Conservation (phyloP, 2,888 invertebrate species). For the Sphinx pinastri region DNA sequence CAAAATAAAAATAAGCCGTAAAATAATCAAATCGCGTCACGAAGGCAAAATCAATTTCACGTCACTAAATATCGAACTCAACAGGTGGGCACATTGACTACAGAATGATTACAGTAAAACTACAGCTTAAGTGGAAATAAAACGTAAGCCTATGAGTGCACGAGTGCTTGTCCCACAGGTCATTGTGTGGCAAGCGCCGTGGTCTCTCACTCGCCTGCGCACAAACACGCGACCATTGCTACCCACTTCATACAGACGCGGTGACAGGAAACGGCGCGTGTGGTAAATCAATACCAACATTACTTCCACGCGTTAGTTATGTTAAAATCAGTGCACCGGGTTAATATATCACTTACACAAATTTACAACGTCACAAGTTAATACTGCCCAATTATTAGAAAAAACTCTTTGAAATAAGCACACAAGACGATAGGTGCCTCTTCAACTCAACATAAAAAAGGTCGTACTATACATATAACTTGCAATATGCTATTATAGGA, state of each 20-base stretch:
- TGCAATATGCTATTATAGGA: not conserved
- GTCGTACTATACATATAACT: not conserved
- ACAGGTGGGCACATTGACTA: conserved; percentile 80
- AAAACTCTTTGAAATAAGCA: not conserved
- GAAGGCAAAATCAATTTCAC: conserved; percentile 44
- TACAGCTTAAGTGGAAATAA: conserved; percentile 51
- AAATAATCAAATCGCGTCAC: conserved; percentile 38
- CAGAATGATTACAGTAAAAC: conserved; percentile 58
- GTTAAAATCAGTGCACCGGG: conserved; percentile 30
- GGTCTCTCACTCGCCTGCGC: conserved; percentile 35
- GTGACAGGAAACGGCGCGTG: not conserved
- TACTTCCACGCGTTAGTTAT: conserved; percentile 28
- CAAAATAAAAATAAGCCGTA: conserved; percentile 8
- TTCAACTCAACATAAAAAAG: not conserved
- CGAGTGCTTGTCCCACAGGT: conserved; percentile 47
- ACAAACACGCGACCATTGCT: no score
- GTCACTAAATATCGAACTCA: conserved; percentile 61
- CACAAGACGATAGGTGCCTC: not conserved
- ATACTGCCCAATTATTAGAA: conserved; percentile 2
- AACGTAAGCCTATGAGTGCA: conserved; percentile 50
- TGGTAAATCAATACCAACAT: conserved; percentile 22
- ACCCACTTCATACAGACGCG: not conserved
- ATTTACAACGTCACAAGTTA: conserved; percentile 24
- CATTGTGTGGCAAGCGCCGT: conserved; percentile 49
- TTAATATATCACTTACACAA: conserved; percentile 38